A percentile compares a stretch with the other conserved stretches of the same genome.
phyloP scores from a whole-genome alignment of 2,797 vertebrate species.

The Lagorchestes hirsutus region DNA sequence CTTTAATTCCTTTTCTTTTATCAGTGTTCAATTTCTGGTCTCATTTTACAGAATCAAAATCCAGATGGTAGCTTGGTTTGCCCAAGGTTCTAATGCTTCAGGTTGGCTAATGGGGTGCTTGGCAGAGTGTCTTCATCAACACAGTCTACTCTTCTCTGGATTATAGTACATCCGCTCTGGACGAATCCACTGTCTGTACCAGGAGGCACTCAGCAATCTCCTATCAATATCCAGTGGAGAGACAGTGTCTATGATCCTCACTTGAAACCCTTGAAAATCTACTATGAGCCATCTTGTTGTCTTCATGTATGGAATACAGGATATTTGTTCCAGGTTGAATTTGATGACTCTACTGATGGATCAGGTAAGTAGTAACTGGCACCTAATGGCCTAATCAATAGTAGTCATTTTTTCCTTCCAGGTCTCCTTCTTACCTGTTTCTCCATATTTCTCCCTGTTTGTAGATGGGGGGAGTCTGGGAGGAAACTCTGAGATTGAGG shows the following conservation, averaged over 20 bases:
- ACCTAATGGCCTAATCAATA: background rate
- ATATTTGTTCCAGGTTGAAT: conserved; percentile 97
- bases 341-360: conserved; percentile 91
- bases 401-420: background rate
- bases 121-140: fast-evolving
- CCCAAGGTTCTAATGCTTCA: background rate
- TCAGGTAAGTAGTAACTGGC: conserved; percentile 90
- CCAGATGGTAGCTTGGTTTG: background rate
- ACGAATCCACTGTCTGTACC: conserved; percentile 88
- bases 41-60: conserved; percentile 67
- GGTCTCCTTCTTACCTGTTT: no score
- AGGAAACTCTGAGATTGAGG: background rate
- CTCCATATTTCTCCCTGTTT: background rate
- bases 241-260: conserved; percentile 92
- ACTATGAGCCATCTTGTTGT: conserved; percentile 90
- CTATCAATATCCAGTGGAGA: conserved; percentile 91
- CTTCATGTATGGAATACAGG: conserved; percentile 96
- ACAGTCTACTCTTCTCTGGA: background rate
- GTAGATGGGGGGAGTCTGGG: no score
- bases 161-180: conserved; percentile 94
- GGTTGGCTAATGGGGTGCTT: background rate
- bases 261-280: conserved; percentile 89
- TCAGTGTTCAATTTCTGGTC: conserved; percentile 72
- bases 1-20: background rate
- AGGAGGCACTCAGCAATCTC: conserved; percentile 93